phyloP scores from a whole-genome alignment of 2,113 vertebrate species.

The Hippoglossus stenolepis region DNA sequence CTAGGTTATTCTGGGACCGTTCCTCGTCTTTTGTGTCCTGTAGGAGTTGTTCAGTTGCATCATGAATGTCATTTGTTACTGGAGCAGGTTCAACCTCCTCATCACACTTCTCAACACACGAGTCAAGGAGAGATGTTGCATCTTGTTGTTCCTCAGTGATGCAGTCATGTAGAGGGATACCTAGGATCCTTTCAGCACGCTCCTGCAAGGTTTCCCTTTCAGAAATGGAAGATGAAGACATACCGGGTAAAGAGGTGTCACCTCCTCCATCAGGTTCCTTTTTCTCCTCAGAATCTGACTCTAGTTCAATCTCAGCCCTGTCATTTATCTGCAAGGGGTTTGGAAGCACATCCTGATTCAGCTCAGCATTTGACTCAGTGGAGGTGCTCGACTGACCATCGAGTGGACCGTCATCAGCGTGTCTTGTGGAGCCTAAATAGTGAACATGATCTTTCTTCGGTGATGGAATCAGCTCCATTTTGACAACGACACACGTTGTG shows the following conservation, averaged over 20 bases:
- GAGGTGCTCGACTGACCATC: background rate
- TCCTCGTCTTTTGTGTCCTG: slow-evolving; percentile 8
- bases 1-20: background rate
- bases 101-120: slow-evolving; percentile 3
- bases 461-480: slow-evolving; percentile 85
- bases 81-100: background rate
- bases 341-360: slow-evolving; percentile 27
- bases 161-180: slow-evolving; percentile 61
- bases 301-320: background rate
- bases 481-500: slow-evolving; percentile 89
- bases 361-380: slow-evolving; percentile 25
- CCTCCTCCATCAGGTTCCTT: slow-evolving; percentile 15
- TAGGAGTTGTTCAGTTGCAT: background rate
- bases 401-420: slow-evolving; percentile 21
- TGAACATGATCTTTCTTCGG: slow-evolving; percentile 83
- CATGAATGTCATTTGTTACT: background rate
- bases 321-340: slow-evolving; percentile 18
- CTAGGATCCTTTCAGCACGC: slow-evolving; percentile 77
- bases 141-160: slow-evolving; percentile 24
- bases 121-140: slow-evolving; percentile 2
- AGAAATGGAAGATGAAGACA: background rate
- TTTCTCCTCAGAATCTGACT: slow-evolving; percentile 19
- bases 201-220: slow-evolving; percentile 68
- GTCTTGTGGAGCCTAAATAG: slow-evolving; percentile 50
- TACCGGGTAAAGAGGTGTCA: background rate